Conservation (phyloP, 2,113 vertebrate genomes). For the Gavialis gangeticus region DNA sequence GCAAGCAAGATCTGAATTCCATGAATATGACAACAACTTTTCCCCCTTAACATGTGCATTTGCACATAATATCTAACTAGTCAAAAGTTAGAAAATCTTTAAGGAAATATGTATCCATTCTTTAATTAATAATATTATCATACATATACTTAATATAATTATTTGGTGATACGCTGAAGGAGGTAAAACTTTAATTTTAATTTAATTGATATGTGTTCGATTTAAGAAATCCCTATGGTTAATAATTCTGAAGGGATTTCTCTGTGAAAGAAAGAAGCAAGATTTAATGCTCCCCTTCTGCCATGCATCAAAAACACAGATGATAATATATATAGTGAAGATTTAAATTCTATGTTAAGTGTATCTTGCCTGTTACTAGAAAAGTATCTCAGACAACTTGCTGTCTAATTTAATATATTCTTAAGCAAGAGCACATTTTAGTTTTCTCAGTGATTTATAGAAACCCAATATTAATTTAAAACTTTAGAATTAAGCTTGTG, state of each 20-base stretch:
- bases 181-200: not conserved
- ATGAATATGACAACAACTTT: not conserved
- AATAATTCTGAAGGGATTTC: not conserved
- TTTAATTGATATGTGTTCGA: not conserved
- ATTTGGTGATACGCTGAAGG: not conserved
- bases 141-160: not conserved
- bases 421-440: not conserved
- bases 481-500: not conserved
- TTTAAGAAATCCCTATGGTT: not conserved
- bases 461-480: not conserved
- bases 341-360: conserved; percentile 18
- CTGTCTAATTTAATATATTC: conserved; percentile 32
- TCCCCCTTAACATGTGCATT: not conserved
- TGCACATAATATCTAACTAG: not conserved
- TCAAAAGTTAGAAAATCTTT: not conserved
- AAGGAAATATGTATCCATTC: not conserved
- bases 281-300: not conserved
- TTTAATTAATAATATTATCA: not conserved
- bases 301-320: not conserved
- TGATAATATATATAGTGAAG: conserved; percentile 1
- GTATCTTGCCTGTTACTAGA: not conserved
- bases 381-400: conserved; percentile 29
- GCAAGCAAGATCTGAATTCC: not conserved
- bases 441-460: not conserved
- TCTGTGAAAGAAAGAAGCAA: not conserved